Conservation (phyloP, 2,113 vertebrate genomes). For the Notarius quadriscutis region DNA sequence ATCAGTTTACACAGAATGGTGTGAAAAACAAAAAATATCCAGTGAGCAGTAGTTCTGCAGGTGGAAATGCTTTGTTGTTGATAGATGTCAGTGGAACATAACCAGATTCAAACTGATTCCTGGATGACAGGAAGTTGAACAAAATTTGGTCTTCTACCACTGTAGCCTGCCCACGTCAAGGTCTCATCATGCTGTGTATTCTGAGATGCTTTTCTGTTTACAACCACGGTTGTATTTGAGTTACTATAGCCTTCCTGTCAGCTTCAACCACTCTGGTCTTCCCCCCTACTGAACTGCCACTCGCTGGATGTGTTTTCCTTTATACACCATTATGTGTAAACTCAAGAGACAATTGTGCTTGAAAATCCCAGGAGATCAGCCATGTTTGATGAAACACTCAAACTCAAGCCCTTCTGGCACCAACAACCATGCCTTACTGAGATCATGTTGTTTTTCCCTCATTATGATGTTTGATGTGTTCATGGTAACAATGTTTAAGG, state of each 20-base stretch:
- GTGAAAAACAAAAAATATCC: background rate
- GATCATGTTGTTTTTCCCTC: background rate
- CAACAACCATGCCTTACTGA: background rate
- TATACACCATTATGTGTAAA: background rate
- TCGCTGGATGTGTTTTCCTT: background rate
- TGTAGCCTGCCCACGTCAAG: background rate
- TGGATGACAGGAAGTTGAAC: background rate
- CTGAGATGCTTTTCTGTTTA: background rate
- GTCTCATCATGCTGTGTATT: background rate
- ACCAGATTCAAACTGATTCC: background rate
- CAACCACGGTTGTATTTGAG: background rate
- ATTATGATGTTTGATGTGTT: background rate
- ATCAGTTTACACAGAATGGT: background rate
- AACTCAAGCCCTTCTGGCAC: background rate
- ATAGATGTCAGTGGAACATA: background rate
- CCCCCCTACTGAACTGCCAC: background rate
- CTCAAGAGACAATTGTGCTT: background rate
- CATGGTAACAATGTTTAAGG: background rate
- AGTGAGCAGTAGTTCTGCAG: background rate
- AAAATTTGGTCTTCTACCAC: background rate
- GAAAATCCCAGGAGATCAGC: background rate
- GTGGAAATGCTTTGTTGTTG: background rate
- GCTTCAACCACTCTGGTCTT: background rate
- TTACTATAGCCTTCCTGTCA: background rate
- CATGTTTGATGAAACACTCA: background rate